phyloP scores from a whole-genome alignment of 2,113 vertebrate genomes.

The Herpetotheres cachinnans region DNA sequence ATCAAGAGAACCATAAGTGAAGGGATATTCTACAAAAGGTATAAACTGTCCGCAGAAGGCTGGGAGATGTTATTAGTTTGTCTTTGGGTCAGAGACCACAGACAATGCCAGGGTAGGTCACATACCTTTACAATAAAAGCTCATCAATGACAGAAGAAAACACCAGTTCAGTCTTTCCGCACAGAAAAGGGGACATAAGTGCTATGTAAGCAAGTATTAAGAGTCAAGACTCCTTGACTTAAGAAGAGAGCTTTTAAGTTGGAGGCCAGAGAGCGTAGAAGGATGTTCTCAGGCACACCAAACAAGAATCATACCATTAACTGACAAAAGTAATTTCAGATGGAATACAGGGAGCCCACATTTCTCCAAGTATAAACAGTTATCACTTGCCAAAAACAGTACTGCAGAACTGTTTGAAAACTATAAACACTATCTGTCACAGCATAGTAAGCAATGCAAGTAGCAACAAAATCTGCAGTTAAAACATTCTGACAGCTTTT shows the following conservation, averaged over 20 bases:
- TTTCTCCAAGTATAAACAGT: constrained; percentile 3
- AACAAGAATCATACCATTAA: neutral
- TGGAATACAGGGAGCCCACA: neutral
- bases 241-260: neutral
- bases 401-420: constrained; percentile 39
- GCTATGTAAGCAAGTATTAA: neutral
- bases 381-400: constrained; percentile 19
- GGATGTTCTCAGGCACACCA: neutral
- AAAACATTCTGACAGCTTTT: constrained; percentile 46
- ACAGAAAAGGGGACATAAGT: neutral
- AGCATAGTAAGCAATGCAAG: constrained; percentile 36
- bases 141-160: neutral
- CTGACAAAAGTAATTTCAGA: neutral
- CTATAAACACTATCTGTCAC: constrained; percentile 45
- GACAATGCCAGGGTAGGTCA: neutral
- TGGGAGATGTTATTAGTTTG: neutral
- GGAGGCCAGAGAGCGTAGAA: neutral
- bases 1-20: neutral
- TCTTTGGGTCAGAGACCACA: neutral
- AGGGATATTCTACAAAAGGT: neutral
- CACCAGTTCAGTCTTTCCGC: neutral
- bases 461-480: constrained; percentile 41
- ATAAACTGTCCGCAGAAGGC: neutral
- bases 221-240: neutral
- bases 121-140: neutral